These are phyloP conservation scores for Gavia stellata DNA, from an alignment of 2,113 vertebrate genomes.

Conservation along the genomic window DNA sequence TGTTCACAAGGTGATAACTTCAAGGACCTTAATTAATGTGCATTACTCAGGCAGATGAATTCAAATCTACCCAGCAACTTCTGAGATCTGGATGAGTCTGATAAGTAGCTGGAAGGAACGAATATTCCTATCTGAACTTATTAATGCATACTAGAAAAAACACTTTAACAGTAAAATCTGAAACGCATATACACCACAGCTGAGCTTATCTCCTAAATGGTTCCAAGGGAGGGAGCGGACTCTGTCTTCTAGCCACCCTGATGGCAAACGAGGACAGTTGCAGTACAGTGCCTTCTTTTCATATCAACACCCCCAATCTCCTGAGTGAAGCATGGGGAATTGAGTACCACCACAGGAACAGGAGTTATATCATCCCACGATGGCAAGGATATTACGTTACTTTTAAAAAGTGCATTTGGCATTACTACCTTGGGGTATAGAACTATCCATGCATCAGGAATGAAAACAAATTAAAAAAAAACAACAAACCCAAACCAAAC, in stretches of 20 bases:
- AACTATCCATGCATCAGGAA: not conserved
- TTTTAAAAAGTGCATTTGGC: not conserved
- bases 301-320: not conserved
- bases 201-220: not conserved
- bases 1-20: not conserved
- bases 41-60: not conserved
- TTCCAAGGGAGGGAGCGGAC: not conserved
- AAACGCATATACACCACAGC: fast-evolving
- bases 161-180: not conserved
- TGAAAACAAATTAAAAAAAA: not conserved
- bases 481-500: not conserved
- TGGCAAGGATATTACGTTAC: not conserved
- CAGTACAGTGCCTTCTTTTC: not conserved
- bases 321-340: not conserved
- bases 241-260: not conserved
- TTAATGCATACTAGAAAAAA: not conserved
- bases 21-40: not conserved
- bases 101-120: not conserved
- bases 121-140: not conserved
- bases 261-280: not conserved
- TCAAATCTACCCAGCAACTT: not conserved
- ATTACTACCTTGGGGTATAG: not conserved
- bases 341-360: not conserved
- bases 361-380: fast-evolving
- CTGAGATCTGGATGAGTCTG: not conserved